Evolutionary conservation across 1,140 invertebrate species (phyloP), one percentile per base, ranked within the genome.

Genomic region (Grapholita molesta): DNA sequence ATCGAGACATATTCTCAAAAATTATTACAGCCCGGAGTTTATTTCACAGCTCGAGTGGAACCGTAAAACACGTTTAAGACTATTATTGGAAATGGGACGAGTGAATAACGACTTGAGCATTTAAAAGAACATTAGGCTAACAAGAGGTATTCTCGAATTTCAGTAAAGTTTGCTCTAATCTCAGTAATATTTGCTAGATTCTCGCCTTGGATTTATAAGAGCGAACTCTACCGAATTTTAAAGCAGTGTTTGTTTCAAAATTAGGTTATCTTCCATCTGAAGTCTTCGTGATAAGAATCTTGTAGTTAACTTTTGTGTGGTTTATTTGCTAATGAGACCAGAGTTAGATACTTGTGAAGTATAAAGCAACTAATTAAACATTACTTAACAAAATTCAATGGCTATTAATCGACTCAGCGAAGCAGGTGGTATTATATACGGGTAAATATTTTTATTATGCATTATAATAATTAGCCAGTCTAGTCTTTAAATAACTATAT

Each of bases 41-140:
- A 55, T 55, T 55, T 25, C 5, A 28, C 53, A 25, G 24, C 53
- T 55, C n/a, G 12, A 55, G 53, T 38, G 1, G n/a, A 38, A 38
- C 53, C 53, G 53, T 55, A 55, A 55, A 55, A 55, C 53, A 55
- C 23, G 15, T 48, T 48, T 48, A 25, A 55, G 53, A 55, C 53
- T 55, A 55, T 28, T 55, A 55, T 55, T 55, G 53, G 53, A 28
- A 55, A 55, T 28, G 53, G 53, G 53, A 55, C 9, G 24, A 55
- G 53, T 55, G 53, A 55, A 55, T 55, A 55, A 55, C 53, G 53
- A 55, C 53, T 55, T n/a, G 53, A 25, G 53, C 53, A 28, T 55
- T 55, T 55, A 55, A 55, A 55, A 28, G 53, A 55, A 21, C 24
- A 55, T 55, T 55, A 55, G 23, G 23, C 53, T 55, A 55, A 55